Evolutionary conservation across 2,888 invertebrate species (phyloP).

Genomic region (Leptinotarsa juncta): DNA sequence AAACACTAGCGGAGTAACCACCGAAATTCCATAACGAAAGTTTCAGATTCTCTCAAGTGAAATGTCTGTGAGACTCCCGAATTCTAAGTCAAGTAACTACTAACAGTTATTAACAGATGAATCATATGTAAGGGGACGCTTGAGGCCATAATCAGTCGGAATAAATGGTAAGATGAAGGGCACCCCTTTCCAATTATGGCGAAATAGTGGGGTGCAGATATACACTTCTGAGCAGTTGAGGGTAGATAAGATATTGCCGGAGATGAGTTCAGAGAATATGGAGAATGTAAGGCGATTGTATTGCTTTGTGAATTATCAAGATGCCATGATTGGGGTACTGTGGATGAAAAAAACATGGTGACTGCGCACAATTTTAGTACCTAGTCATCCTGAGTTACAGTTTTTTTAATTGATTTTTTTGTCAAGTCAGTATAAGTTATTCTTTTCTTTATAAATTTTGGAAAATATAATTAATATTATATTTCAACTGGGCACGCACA

Average conservation of each 20-base stretch:
- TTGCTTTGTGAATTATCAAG: constrained; percentile 22
- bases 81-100: constrained; percentile 45
- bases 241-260: constrained; percentile 52
- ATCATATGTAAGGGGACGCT: constrained; percentile 54
- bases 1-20: constrained; percentile 13
- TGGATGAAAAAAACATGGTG: background rate
- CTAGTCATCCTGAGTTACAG: no score
- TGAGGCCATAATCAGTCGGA: constrained; percentile 47
- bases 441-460: no score
- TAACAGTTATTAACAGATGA: constrained; percentile 53
- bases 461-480: no score
- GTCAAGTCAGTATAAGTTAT: no score
- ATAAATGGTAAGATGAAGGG: constrained; percentile 49
- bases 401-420: no score
- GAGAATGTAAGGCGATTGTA: constrained; percentile 22
- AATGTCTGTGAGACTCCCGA: constrained; percentile 35
- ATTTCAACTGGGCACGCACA: no score
- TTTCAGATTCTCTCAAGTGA: constrained; percentile 37
- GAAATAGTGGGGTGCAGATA: constrained; percentile 37
- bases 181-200: constrained; percentile 46
- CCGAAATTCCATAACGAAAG: constrained; percentile 24
- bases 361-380: background rate
- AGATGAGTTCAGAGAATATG: constrained; percentile 43
- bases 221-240: constrained; percentile 40
- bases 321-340: background rate